Evolutionary conservation across 1,140 invertebrate genomes (phyloP).

Genomic region (Matsumurasca onukii): DNA sequence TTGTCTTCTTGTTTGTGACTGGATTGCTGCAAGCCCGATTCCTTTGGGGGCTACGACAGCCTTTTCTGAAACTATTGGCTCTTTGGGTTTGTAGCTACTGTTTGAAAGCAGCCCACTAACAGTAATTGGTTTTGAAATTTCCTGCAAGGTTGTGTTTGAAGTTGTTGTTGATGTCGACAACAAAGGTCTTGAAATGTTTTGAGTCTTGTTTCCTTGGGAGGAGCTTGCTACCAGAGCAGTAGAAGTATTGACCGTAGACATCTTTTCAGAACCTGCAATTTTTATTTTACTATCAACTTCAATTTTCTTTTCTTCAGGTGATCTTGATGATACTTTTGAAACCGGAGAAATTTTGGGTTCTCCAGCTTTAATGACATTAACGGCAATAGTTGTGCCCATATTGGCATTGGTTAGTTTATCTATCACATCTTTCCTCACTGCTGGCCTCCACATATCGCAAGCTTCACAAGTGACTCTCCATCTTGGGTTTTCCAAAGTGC

Average conservation of each 20-base stretch:
- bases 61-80: conserved; percentile 15
- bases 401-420: conserved; percentile 14
- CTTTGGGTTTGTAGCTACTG: conserved; percentile 30
- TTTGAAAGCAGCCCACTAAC: background rate
- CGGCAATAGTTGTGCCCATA: background rate
- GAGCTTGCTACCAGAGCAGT: too few species aligned
- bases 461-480: conserved; percentile 59
- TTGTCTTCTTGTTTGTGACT: too few species aligned
- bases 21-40: too few species aligned
- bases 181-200: background rate
- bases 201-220: background rate
- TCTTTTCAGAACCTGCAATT: background rate
- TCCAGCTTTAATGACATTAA: conserved; percentile 14
- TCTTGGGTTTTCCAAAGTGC: conserved; percentile 55
- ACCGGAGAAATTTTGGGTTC: conserved; percentile 6
- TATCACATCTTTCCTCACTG: conserved; percentile 20
- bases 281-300: background rate
- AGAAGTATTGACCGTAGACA: background rate
- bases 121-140: background rate
- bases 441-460: conserved; percentile 48
- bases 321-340: background rate
- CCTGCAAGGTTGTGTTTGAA: too few species aligned
- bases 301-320: background rate
- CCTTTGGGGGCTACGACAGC: background rate
- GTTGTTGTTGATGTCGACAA: too few species aligned